Conservation (phyloP, 2,797 vertebrate genomes). For the Hoplostethus mediterraneus region DNA sequence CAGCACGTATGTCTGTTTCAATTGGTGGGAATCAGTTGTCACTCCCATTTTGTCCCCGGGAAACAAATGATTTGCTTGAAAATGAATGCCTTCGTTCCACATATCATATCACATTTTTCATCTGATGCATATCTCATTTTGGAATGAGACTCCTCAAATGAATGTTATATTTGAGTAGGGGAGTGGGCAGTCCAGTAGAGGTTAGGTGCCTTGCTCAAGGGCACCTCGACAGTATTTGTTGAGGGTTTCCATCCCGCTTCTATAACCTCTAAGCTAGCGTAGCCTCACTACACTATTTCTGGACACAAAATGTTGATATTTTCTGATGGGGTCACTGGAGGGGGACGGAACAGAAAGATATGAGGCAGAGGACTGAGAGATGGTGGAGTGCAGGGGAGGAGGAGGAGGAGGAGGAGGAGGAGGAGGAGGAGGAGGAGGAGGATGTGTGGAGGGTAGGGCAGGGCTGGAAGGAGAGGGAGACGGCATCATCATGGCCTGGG, state of each 20-base stretch:
- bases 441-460: slow-evolving; percentile 77
- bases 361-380: slow-evolving; percentile 26
- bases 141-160: background rate
- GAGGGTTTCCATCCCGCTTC: too few relatives aligned
- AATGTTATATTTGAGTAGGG: too few relatives aligned
- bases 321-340: background rate
- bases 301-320: background rate
- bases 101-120: background rate
- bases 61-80: slow-evolving; percentile 3
- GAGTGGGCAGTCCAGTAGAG: too few relatives aligned
- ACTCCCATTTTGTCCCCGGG: slow-evolving; percentile 9
- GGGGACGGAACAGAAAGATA: background rate
- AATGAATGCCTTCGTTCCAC: too few relatives aligned
- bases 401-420: slow-evolving; percentile 69
- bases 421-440: slow-evolving; percentile 65
- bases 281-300: background rate
- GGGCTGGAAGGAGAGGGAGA: slow-evolving; percentile 73
- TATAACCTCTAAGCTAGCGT: background rate
- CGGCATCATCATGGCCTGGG: slow-evolving; percentile 82
- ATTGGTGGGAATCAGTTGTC: slow-evolving; percentile 11
- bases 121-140: background rate
- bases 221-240: too few relatives aligned
- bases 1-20: background rate
- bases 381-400: slow-evolving; percentile 45
- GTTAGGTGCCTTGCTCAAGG: too few relatives aligned